A percentile compares a stretch with the other conserved stretches of the same genome.
These are phyloP conservation scores for Embiotoca jacksoni DNA, from an alignment of 2,113 vertebrate genomes.

Conservation along the genomic window DNA sequence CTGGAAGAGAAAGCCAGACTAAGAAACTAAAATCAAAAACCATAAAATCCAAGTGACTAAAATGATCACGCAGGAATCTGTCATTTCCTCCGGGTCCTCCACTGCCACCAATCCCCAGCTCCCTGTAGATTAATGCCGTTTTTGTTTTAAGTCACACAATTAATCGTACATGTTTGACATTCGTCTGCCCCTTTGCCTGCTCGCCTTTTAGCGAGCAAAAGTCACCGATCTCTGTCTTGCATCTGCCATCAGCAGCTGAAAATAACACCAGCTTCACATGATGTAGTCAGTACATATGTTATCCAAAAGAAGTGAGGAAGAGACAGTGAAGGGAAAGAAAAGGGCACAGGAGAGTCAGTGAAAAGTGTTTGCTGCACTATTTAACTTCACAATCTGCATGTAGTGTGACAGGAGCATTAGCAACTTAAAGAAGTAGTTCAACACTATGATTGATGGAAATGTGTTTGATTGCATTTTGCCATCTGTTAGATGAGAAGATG, in stretches of 20 bases:
- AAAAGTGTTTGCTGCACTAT: neutral
- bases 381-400: no score
- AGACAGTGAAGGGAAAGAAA: neutral
- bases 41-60: neutral
- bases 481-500: no score
- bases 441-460: no score
- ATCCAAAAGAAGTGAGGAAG: neutral
- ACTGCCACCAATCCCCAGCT: neutral
- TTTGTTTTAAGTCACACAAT: slow-evolving; percentile 1
- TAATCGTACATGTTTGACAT: slow-evolving; percentile 19
- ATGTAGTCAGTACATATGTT: neutral
- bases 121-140: neutral
- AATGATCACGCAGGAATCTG: neutral
- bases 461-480: no score
- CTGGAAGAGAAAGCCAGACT: no score
- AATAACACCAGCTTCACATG: slow-evolving; percentile 1
- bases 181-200: slow-evolving; percentile 9
- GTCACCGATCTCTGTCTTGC: slow-evolving; percentile 32
- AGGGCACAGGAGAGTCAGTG: neutral
- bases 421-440: no score
- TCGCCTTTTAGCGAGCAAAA: slow-evolving; percentile 13
- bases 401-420: no score
- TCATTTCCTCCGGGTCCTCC: neutral
- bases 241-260: slow-evolving; percentile 30
- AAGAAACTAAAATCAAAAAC: neutral